A percentile compares a stretch with the other conserved stretches of the same genome.
phyloP scores from a whole-genome alignment of 53 echinoderm and acorn worm genomes.

The Arbacia lixula region DNA sequence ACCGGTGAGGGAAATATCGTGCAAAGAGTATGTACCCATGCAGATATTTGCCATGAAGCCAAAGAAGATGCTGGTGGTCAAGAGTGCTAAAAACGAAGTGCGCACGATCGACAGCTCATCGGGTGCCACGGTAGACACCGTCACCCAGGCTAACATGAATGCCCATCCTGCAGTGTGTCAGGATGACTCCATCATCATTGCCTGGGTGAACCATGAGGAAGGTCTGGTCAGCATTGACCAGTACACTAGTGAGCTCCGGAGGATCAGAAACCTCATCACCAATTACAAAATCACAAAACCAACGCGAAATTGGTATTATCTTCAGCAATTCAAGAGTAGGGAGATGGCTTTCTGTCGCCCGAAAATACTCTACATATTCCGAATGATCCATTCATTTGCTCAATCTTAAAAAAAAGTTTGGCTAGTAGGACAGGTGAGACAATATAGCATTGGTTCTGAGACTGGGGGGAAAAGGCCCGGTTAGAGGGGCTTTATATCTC shows the following conservation, averaged over 20 bases:
- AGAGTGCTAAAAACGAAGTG: not conserved
- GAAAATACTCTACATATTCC: slow-evolving; percentile 14
- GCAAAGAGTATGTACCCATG: not conserved
- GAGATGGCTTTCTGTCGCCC: slow-evolving; percentile 35
- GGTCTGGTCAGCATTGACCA: not conserved
- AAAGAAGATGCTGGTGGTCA: not conserved
- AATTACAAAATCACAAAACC: not conserved
- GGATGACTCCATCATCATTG: slow-evolving; percentile 33
- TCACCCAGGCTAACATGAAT: not conserved
- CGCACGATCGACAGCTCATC: not conserved
- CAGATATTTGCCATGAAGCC: slow-evolving; percentile 9
- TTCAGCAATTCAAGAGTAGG: slow-evolving; percentile 5
- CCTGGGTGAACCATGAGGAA: slow-evolving; percentile 18
- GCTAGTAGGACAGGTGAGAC: too few species aligned
- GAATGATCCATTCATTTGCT: too few species aligned
- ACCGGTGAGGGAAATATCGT: not conserved
- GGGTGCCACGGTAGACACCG: not conserved
- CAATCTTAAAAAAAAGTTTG: too few species aligned
- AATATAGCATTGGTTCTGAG: too few species aligned
- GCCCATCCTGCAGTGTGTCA: not conserved
- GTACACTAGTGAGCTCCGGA: slow-evolving; percentile 16
- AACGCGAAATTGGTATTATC: not conserved
- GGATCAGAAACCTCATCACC: not conserved
- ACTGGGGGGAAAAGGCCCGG: too few species aligned
- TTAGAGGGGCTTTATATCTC: too few species aligned